Evolutionary conservation across 2,888 invertebrate species (phyloP), one percentile per base, ranked within the genome.

Genomic region (Papilio protenor): DNA sequence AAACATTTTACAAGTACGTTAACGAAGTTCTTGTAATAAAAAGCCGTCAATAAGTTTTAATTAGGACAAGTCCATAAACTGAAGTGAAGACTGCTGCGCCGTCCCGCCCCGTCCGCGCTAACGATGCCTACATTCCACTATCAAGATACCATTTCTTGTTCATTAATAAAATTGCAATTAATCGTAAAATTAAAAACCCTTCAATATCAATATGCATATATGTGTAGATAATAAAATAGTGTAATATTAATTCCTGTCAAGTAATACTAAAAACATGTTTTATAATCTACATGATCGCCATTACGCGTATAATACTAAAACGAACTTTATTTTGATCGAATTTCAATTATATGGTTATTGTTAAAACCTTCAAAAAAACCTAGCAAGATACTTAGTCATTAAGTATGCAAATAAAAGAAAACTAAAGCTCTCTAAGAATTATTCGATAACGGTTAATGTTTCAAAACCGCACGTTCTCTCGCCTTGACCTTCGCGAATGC

Each of bases 41-140:
- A 40, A 55, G 73, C 69, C 14, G 77, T 45, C 66, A 69, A 73
- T 69, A 45, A 57, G n/a, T 27, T 69, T 57, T 66, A 77, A 77
- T 69, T 73, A 45, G 55, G 23, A 45, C 59, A 69, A 69, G 73
- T 16, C 73, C 73, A 77, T 73, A 77, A 66, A 77, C 52, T 40
- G 45, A 23, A 59, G 21, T 55, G 11, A 21, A 12, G 27, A 61
- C 52, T 16, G 16, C 49, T 16, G 49, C 49, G 16, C 61, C 40
- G 23, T 40, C 40, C 40, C 40, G 40, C 40, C 47, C 18, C 16
- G 69, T 47, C 55, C 11, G n/a, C 59, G 6, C 73, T 77, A 73
- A 73, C 59, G 77, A 77, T 64, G 57, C 33, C 57, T 70, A 77
- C 49, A 73, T 77, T 61, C 71, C 75, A 18, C 21, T 23, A 40